Evolutionary conservation across 2,797 vertebrate genomes (phyloP).

Genomic region (Benthosema pterotum): DNA sequence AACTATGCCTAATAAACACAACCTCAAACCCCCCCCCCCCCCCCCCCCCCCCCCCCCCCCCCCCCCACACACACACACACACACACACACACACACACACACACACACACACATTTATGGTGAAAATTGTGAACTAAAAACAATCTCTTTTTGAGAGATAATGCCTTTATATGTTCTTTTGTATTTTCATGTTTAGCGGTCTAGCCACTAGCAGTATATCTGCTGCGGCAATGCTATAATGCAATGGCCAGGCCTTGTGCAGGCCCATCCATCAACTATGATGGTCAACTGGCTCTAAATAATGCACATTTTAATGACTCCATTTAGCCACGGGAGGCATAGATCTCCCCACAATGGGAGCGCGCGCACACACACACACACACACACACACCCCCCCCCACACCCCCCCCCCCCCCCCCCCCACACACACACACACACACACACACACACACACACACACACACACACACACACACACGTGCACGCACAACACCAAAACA

Average conservation of each 20-base stretch:
- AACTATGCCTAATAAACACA: too few relatives aligned
- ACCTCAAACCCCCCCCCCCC: too few relatives aligned
- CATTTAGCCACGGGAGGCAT: constrained; percentile 39
- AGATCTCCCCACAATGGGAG: constrained; percentile 37
- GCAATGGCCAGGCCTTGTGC: constrained; percentile 23
- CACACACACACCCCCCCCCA: neutral
- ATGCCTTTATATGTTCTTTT: too few relatives aligned
- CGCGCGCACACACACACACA: constrained; percentile 9
- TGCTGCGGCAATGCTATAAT: constrained; percentile 23
- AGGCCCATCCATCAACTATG: constrained; percentile 40
- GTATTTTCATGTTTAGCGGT: too few relatives aligned
- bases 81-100: too few relatives aligned
- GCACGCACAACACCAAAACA: neutral
- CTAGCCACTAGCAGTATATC: too few relatives aligned
- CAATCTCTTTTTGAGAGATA: too few relatives aligned
- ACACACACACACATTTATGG: too few relatives aligned
- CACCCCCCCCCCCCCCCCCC: too few relatives aligned
- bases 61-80: too few relatives aligned
- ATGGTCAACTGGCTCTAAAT: constrained; percentile 42
- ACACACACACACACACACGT: neutral
- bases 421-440: constrained; percentile 12
- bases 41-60: too few relatives aligned
- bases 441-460: constrained; percentile 10
- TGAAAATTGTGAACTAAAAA: too few relatives aligned
- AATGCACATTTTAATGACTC: constrained; percentile 60